phyloP scores from a whole-genome alignment of 1,140 invertebrate genomes.

The Cataglyphis hispanica region DNA sequence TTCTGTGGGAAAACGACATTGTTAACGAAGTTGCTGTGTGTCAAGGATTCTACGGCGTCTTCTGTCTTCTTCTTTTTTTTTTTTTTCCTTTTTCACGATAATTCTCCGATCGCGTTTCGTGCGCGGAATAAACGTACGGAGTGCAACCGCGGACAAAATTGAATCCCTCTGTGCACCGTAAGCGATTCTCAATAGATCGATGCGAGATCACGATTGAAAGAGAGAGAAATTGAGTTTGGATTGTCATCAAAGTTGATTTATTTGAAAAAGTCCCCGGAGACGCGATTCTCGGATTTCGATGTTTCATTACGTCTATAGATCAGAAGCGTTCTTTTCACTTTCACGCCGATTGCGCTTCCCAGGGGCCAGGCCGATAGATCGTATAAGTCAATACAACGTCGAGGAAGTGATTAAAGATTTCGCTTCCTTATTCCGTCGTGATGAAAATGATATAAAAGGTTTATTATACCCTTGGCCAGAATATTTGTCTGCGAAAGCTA shows the following conservation, averaged over 20 bases:
- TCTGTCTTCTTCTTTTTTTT: neutral
- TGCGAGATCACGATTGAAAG: neutral
- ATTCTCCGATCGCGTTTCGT: neutral
- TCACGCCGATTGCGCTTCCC: conserved; percentile 66
- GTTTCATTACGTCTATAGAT: conserved; percentile 40
- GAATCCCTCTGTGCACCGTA: neutral
- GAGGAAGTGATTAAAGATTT: conserved; percentile 54
- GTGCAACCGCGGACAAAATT: neutral
- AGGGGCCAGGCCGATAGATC: neutral
- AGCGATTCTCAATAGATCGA: conserved; percentile 15
- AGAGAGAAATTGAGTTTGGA: conserved; percentile 41
- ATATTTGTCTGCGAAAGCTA: conserved; percentile 1
- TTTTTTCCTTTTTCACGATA: neutral
- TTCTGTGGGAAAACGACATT: conserved; percentile 39
- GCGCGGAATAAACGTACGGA: neutral
- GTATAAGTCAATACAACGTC: conserved; percentile 54
- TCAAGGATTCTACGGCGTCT: conserved; percentile 14
- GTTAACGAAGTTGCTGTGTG: conserved; percentile 24
- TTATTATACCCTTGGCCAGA: conserved; percentile 35
- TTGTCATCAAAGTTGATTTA: conserved; percentile 64
- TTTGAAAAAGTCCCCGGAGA: conserved; percentile 25
- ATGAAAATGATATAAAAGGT: conserved; percentile 44
- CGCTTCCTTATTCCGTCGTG: neutral
- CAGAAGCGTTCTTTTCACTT: conserved; percentile 71
- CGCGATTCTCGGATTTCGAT: conserved; percentile 65